phyloP scores from a whole-genome alignment of 1,140 invertebrate species.

The Scaptomyza pallida region DNA sequence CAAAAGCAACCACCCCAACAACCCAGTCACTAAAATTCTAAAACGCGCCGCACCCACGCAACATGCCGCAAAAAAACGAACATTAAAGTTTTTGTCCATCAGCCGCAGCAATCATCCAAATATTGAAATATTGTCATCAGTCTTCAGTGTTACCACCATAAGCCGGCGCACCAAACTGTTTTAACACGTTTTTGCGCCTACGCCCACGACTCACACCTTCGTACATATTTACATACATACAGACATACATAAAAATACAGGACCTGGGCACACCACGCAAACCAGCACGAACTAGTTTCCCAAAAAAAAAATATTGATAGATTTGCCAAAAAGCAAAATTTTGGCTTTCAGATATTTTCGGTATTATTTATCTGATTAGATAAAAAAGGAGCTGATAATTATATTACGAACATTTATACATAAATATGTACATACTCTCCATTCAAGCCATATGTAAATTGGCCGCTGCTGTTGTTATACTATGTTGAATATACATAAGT shows the following conservation, averaged over 20 bases:
- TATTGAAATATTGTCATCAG: too few species aligned
- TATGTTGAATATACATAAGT: too few species aligned
- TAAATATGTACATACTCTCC: constrained; percentile 26
- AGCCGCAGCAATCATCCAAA: constrained; percentile 36
- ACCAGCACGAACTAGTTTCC: constrained; percentile 9
- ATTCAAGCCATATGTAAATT: constrained; percentile 77
- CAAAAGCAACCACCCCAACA: constrained; percentile 27
- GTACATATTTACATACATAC: constrained; percentile 45
- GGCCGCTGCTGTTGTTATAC: too few species aligned
- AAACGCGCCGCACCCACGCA: constrained; percentile 60
- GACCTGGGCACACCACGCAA: constrained; percentile 44
- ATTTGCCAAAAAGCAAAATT: constrained; percentile 32
- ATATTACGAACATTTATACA: too few species aligned
- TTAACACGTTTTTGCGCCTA: constrained; percentile 66
- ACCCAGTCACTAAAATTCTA: constrained; percentile 45
- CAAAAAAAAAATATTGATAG: constrained; percentile 28
- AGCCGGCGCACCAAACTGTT: constrained; percentile 36
- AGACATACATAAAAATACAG: constrained; percentile 27
- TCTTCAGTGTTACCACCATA: constrained; percentile 31
- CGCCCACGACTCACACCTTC: constrained; percentile 62
- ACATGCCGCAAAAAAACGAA: constrained; percentile 40
- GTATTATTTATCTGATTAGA: constrained; percentile 60
- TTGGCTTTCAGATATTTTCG: constrained; percentile 27
- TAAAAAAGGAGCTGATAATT: constrained; percentile 64
- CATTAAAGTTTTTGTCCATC: constrained; percentile 19